Percentiles rank a stretch among this genome's conserved stretches.
Evolutionary conservation across 2,797 vertebrate species (phyloP).

Genomic region (Neopelma chrysocephalum): DNA sequence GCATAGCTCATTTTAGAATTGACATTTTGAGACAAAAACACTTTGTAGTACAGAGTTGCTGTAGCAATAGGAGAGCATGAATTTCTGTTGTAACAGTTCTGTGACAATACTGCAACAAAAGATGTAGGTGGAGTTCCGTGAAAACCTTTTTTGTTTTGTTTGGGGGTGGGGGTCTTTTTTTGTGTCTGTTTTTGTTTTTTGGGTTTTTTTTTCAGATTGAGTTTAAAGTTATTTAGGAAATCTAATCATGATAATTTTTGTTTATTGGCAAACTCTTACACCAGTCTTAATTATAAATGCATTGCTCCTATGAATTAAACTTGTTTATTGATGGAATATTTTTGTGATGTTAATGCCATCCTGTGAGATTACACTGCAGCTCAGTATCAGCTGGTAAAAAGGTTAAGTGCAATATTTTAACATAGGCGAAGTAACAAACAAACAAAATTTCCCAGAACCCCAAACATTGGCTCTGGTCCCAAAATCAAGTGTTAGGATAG

Average conservation of each 20-base stretch:
- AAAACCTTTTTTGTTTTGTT: not conserved
- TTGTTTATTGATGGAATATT: not conserved
- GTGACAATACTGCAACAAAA: not conserved
- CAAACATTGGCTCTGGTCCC: not conserved
- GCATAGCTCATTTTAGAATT: not conserved
- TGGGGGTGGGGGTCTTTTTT: not conserved
- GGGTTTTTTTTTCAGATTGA: not conserved
- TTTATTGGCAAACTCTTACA: not conserved
- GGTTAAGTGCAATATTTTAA: not conserved
- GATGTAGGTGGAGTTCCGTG: not conserved
- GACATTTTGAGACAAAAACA: not conserved
- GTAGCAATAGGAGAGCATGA: not conserved
- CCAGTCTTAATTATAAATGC: not conserved
- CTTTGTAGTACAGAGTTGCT: not conserved
- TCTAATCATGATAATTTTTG: not conserved
- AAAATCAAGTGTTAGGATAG: not conserved
- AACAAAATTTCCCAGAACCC: not conserved
- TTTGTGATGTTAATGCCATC: not conserved
- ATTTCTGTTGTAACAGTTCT: not conserved
- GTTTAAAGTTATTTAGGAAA: not conserved
- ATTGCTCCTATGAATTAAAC: not conserved
- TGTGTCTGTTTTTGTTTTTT: not conserved
- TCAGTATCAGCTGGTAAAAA: not conserved
- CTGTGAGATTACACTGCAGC: not conserved
- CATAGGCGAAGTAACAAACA: not conserved